Evolutionary conservation across 2,113 vertebrate genomes (phyloP).

Genomic region (Melanerpes aurifrons): DNA sequence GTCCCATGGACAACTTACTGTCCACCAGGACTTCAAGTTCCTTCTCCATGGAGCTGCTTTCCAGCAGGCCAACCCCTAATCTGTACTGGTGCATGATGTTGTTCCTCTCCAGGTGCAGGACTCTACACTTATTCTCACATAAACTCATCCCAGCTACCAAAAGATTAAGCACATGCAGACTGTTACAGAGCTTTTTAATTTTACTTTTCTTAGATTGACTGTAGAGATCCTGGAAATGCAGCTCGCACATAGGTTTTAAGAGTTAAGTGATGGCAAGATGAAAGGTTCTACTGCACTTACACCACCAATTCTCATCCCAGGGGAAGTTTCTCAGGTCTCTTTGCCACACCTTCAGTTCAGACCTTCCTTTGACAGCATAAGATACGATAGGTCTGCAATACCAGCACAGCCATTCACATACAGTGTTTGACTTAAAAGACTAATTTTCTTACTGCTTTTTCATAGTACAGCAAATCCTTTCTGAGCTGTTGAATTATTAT

Average conservation of each 20-base stretch:
- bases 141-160: background rate
- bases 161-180: background rate
- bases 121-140: too few relatives aligned
- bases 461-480: background rate
- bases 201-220: background rate
- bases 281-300: background rate
- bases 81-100: too few relatives aligned
- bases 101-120: too few relatives aligned
- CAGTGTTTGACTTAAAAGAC: background rate
- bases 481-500: background rate
- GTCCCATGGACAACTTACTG: too few relatives aligned
- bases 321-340: background rate
- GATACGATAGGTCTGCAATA: background rate
- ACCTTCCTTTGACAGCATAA: background rate
- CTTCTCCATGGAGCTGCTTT: too few relatives aligned
- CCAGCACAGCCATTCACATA: background rate
- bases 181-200: background rate
- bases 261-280: background rate
- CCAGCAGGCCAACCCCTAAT: too few relatives aligned
- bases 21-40: too few relatives aligned
- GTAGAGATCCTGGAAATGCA: background rate
- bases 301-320: background rate
- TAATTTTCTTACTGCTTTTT: background rate
- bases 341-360: background rate
- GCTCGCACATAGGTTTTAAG: background rate